Conservation (phyloP, 2,888 invertebrate genomes). For the Gandaritis pyraliata region DNA sequence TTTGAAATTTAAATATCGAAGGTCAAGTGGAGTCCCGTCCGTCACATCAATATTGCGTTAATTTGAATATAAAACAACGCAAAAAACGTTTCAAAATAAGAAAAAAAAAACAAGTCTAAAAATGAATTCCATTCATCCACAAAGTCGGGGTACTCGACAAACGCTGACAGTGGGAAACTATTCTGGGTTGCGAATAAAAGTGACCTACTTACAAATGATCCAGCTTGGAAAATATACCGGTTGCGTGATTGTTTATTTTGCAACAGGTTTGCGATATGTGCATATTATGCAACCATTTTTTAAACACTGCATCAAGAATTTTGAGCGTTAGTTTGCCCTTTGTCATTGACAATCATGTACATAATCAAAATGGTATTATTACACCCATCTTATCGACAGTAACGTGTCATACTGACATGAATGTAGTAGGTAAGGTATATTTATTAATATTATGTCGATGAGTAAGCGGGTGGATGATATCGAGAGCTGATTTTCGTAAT, state of each 20-base stretch:
- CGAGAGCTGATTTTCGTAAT: too few relatives aligned
- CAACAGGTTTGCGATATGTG: not conserved
- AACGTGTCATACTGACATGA: too few relatives aligned
- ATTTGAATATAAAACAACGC: not conserved
- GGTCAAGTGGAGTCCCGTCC: too few relatives aligned
- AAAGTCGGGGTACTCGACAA: conserved; percentile 55
- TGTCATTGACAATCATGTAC: too few relatives aligned
- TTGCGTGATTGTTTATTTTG: not conserved
- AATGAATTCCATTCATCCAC: conserved; percentile 56
- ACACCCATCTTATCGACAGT: too few relatives aligned
- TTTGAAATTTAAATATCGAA: too few relatives aligned
- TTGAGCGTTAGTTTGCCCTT: too few relatives aligned
- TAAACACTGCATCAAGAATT: too few relatives aligned
- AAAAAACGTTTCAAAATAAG: conserved; percentile 33
- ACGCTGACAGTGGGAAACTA: conserved; percentile 61
- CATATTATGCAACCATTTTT: not conserved
- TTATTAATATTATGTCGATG: too few relatives aligned
- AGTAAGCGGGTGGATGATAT: too few relatives aligned
- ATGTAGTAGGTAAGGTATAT: too few relatives aligned
- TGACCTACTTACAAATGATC: conserved; percentile 72
- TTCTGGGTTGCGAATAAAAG: conserved; percentile 67
- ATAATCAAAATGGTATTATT: too few relatives aligned
- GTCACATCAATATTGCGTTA: not conserved
- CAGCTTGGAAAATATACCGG: conserved; percentile 41
- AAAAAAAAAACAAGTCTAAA: conserved; percentile 49